Evolutionary conservation across 2,113 vertebrate genomes (phyloP), one percentile per base, ranked within the genome.

Genomic region (Hemibagrus wyckioides): DNA sequence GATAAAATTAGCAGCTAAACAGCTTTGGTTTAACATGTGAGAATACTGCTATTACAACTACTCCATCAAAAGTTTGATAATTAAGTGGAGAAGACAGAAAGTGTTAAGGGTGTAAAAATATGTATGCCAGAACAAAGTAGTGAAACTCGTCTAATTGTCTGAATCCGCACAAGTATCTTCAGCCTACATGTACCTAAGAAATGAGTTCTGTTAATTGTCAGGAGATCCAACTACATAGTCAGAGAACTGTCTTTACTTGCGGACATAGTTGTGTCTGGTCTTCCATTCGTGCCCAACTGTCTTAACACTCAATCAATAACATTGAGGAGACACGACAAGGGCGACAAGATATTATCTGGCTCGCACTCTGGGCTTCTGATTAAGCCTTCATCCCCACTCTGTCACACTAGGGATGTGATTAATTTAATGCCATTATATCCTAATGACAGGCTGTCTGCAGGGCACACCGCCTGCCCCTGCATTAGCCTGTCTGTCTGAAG

Each of bases 281-380:
- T 59, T 79, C 86, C 28, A 76, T 90, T 89, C 89, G 91, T 84
- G 92, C 90, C 91, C 87, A 92, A 88, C 91, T 90, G 91, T 90
- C 93, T 95, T 94, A 95, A 95, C 93, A 94, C 94, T 94, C 94
- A 94, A 94, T 95, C 94, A 94, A 94, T 94, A 92, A 93, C 92
- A 83, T 91, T 89, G 92, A 94, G 93, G 94, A 95, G 94, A 95
- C 93, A 90, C 90, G 94, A 95, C 94, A 94, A 95, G 94, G 94
- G 94, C 93, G 94, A 95, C 95, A 94, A 95, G 94, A 96, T 95
- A 95, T 95, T 95, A 95, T 95, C 94, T 94, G 93, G 93, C 94
- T 95, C 94, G 93, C 93, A 94, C 94, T 94, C 93, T 93, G 93
- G 94, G 94, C 92, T 92, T 94, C 93, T 94, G 94, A 95, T 96